Evolutionary conservation across 1,140 invertebrate species (phyloP), one percentile per base, ranked within the genome.

Genomic region (Drosophila equinoxialis): DNA sequence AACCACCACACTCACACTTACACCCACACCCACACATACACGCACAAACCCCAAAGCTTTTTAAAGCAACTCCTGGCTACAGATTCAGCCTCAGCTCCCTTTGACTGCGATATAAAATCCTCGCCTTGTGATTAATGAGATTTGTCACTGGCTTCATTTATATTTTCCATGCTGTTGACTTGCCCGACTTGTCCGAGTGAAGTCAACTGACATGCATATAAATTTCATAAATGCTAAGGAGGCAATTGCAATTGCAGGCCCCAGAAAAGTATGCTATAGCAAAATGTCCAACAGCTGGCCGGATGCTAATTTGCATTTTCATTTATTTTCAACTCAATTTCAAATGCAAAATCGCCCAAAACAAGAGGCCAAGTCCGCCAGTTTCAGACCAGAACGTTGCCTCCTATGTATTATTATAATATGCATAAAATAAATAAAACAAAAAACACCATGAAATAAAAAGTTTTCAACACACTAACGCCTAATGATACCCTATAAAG

Each of bases 131-230:
- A 89, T 89, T 89, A 89, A 89, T 89, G 84, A 81, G 85, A 89
- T 89, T 90, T 89, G 84, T 89, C 84, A 89, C 85, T 89, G 73
- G 81, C 55, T 90, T 79, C 85, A 90, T 89, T 87, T 87, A 85
- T 89, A 83, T 89, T 89, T 89, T 89, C 83, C 80, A 80, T 77
- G 76, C 80, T 80, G 84, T 89, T 84, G 81, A 80, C 84, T 87
- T 68, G 67, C 30, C 65, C 33, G 45, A 8, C 84, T 87, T 68
- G 70, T 48, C 62, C 39, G 51, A 65, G 48, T 42, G 58, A 58
- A 55, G 59, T 62, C 60, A 66, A 71, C 60, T 70, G 69, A 68
- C 65, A 68, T 77, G 83, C 76, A 82, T 83, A 87, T 79, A 87
- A 69, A 87, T 87, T 74, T 87, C 83, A 86, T 86, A 86, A 86